Conservation (phyloP, 2,888 invertebrate genomes). For the Pteria penguin region DNA sequence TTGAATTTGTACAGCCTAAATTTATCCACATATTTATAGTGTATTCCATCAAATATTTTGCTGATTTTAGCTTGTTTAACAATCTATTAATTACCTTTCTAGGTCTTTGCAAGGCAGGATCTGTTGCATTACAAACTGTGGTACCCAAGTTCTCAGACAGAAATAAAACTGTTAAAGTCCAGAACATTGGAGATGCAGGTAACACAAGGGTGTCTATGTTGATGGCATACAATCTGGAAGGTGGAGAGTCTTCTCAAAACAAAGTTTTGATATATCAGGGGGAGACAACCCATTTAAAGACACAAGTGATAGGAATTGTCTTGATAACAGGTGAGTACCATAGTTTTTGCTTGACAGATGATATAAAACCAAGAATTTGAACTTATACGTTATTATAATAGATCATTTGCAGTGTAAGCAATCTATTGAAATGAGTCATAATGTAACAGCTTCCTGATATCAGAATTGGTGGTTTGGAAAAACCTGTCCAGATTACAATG, state of each 20-base stretch:
- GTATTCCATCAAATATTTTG: neutral
- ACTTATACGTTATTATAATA: too few species aligned
- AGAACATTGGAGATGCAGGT: conserved; percentile 29
- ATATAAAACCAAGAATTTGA: too few species aligned
- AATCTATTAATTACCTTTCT: neutral
- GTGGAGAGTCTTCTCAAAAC: conserved; percentile 32
- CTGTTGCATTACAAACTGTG: conserved; percentile 47
- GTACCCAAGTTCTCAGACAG: conserved; percentile 13
- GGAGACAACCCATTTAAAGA: conserved; percentile 24
- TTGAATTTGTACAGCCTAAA: too few species aligned
- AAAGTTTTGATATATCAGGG: conserved; percentile 56
- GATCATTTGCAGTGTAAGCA: too few species aligned
- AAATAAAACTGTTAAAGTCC: neutral
- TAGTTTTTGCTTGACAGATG: too few species aligned
- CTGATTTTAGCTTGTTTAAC: neutral
- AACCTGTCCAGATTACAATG: too few species aligned
- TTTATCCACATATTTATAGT: neutral
- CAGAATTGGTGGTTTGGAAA: too few species aligned
- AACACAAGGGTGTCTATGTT: conserved; percentile 46
- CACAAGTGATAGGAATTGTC: conserved; percentile 32
- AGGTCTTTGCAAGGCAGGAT: conserved; percentile 64
- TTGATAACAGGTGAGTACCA: conserved; percentile 44
- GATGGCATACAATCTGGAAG: conserved; percentile 54
- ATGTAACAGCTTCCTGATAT: too few species aligned
- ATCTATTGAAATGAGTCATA: too few species aligned